Evolutionary conservation across 2,888 invertebrate genomes (phyloP).

Genomic region (Lithophane leautieri): DNA sequence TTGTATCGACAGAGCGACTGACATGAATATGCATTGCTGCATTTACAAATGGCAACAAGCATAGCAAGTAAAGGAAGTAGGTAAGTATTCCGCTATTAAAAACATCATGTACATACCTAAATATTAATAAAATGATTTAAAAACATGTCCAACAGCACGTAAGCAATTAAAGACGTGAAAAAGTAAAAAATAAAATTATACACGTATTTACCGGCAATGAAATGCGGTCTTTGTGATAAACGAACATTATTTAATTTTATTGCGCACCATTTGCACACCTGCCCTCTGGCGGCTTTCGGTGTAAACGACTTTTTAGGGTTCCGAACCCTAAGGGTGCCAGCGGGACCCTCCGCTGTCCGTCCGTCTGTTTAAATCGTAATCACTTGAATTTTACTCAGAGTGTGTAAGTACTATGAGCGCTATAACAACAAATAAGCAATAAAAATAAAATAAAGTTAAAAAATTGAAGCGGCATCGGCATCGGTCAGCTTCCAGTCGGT

Average conservation of each 20-base stretch:
- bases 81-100: not conserved
- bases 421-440: too few relatives aligned
- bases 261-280: constrained; percentile 50
- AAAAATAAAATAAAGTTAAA: too few relatives aligned
- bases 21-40: not conserved
- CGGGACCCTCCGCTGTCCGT: too few relatives aligned
- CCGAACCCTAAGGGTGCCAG: not conserved
- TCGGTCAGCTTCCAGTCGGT: too few relatives aligned
- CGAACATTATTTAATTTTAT: constrained; percentile 49
- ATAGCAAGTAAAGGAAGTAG: not conserved
- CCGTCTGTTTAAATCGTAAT: too few relatives aligned
- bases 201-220: constrained; percentile 26
- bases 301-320: constrained; percentile 10
- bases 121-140: not conserved
- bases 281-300: constrained; percentile 17
- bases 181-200: constrained; percentile 23
- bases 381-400: too few relatives aligned
- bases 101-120: not conserved
- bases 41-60: not conserved
- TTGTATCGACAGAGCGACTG: not conserved
- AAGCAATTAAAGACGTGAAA: constrained; percentile 48
- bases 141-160: constrained; percentile 13
- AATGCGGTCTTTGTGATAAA: constrained; percentile 48
- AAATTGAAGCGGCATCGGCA: too few relatives aligned
- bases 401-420: too few relatives aligned